A percentile compares a stretch with the other conserved stretches of the same genome.
Evolutionary conservation across 2,797 vertebrate genomes (phyloP).

Genomic region (Phoebastria nigripes): DNA sequence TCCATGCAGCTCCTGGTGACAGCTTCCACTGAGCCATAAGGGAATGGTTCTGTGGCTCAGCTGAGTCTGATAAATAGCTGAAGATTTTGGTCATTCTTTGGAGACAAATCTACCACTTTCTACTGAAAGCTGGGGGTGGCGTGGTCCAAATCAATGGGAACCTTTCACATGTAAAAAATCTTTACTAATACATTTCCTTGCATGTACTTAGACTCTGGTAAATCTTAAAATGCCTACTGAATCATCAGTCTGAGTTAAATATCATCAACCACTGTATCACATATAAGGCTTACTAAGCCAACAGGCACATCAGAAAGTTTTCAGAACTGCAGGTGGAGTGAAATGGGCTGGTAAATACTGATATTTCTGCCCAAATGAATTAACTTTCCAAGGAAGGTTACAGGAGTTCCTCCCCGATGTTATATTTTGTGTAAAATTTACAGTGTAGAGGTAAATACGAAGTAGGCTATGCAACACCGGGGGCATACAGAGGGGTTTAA

Average conservation of each 20-base stretch:
- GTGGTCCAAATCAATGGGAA: background rate
- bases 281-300: background rate
- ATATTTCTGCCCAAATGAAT: background rate
- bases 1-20: background rate
- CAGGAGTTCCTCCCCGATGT: background rate
- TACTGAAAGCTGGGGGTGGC: background rate
- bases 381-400: background rate
- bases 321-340: background rate
- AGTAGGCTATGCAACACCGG: background rate
- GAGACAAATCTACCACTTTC: background rate
- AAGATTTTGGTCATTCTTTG: background rate
- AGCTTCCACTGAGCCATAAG: background rate
- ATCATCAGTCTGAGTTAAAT: background rate
- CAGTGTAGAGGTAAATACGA: background rate
- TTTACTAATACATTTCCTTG: background rate
- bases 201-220: background rate
- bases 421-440: background rate
- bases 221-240: background rate
- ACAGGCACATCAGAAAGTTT: background rate
- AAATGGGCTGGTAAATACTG: background rate
- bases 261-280: background rate
- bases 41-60: background rate
- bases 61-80: background rate
- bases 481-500: background rate
- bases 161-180: background rate